Evolutionary conservation across 2,113 vertebrate genomes (phyloP), one percentile per base, ranked within the genome.

Genomic region (Leptodactylus fuscus): DNA sequence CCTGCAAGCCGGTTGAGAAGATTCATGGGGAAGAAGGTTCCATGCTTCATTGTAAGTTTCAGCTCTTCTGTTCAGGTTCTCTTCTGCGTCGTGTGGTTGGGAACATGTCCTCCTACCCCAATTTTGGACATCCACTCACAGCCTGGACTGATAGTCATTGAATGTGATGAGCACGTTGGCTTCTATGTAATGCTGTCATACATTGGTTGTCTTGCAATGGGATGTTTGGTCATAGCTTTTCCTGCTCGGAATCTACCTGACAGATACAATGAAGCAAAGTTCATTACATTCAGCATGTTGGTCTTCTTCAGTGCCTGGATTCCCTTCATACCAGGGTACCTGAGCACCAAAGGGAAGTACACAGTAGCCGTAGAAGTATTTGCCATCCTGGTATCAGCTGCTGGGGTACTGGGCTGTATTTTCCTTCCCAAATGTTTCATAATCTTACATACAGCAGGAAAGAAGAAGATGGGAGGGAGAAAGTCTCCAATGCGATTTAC

Each of bases 281-380:
- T 58, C 16, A 83, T 83, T 73, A 83, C 70, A 15, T 83, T 83
- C 38, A 83, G 82, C 49, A 83, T 83, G 82, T 60, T 83, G 36
- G 51, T 83, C 34, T 75, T 75, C 53, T 74, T 74, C 36, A 83
- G 51, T 32, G 82, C 41, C 70, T 83, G 82, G 82, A 34, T 75
- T 12, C 27, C 82, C n/a, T 83, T 83, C 41, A 74, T 60, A 38
- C 82, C 82, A n/a, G 24, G 36, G 9, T 83, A 75, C 27, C 22
- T 83, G 51, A 83, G 82, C 82, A 62, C 82, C 36, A 75, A 74
- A 48, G 81, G 81, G 36, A 83, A 74, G 49, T 83, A 83, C 24
- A 83, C 51, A 22, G 69, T 70, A 24, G 81, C 82, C 16, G 82
- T 75, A 24, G 82, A 83, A 27, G 27, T 83, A 62, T 83, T 83